Conservation (phyloP, 2,113 vertebrate genomes). For the Psittacara wagleri region DNA sequence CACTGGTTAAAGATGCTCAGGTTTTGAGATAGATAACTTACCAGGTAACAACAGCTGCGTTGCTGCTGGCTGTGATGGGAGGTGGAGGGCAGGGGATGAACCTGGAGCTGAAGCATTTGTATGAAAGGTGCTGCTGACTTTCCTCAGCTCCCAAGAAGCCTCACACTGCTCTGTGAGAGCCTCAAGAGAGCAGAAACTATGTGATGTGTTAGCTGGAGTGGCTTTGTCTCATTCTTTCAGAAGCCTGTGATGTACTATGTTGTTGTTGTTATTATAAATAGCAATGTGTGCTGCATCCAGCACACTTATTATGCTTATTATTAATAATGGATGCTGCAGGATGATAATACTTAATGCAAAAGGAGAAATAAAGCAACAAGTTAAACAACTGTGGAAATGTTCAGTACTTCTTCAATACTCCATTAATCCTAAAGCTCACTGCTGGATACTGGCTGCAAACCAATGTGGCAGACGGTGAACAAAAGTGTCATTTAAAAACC, state of each 20-base stretch:
- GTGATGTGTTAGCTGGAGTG: background rate
- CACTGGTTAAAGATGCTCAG: background rate
- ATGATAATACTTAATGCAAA: background rate
- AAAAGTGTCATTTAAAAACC: slow-evolving; percentile 21
- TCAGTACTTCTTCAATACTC: background rate
- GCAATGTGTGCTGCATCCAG: background rate
- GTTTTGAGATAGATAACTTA: background rate
- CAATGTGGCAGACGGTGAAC: background rate
- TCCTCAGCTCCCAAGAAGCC: background rate
- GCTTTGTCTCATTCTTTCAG: background rate
- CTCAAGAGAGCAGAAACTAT: background rate
- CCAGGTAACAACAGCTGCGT: background rate
- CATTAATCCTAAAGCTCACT: slow-evolving; percentile 18
- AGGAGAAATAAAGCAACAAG: background rate
- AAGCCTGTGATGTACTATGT: background rate
- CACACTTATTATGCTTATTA: background rate
- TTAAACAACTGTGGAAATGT: slow-evolving; percentile 2
- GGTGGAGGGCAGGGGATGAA: background rate
- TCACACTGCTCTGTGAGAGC: background rate
- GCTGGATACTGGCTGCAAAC: background rate
- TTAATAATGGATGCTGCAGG: background rate
- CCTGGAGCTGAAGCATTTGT: background rate
- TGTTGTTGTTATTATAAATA: background rate
- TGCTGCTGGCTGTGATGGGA: background rate
- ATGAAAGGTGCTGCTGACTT: background rate